Conservation (phyloP, 2,113 vertebrate genomes). For the Eolophus roseicapilla region DNA sequence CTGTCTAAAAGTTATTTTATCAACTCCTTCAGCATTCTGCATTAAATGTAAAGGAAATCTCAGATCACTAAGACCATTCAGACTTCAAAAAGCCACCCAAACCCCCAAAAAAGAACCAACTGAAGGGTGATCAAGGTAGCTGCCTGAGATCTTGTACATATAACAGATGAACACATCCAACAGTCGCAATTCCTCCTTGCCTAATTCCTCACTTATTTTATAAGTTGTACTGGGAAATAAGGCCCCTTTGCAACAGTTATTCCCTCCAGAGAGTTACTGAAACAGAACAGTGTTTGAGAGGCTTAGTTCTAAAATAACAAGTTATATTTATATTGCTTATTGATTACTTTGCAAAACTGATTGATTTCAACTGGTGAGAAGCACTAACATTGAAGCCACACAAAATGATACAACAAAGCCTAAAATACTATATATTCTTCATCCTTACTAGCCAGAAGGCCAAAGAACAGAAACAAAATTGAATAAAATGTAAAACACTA, state of each 20-base stretch:
- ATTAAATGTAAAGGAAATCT: constrained; percentile 9
- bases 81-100: neutral
- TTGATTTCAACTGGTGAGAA: neutral
- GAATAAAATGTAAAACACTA: neutral
- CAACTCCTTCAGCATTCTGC: neutral
- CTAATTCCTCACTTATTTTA: neutral
- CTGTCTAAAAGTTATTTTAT: neutral
- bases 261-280: neutral
- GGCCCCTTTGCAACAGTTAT: neutral
- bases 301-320: neutral
- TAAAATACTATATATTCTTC: neutral
- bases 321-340: neutral
- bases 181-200: neutral
- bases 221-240: neutral
- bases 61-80: neutral
- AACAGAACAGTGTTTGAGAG: neutral
- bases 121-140: neutral
- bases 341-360: neutral
- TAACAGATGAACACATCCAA: neutral
- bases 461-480: neutral
- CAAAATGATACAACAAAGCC: neutral
- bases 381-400: neutral
- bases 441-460: neutral
- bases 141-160: neutral
- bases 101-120: neutral